Evolutionary conservation across 2,113 vertebrate species (phyloP).

Genomic region (Steatornis caripensis): DNA sequence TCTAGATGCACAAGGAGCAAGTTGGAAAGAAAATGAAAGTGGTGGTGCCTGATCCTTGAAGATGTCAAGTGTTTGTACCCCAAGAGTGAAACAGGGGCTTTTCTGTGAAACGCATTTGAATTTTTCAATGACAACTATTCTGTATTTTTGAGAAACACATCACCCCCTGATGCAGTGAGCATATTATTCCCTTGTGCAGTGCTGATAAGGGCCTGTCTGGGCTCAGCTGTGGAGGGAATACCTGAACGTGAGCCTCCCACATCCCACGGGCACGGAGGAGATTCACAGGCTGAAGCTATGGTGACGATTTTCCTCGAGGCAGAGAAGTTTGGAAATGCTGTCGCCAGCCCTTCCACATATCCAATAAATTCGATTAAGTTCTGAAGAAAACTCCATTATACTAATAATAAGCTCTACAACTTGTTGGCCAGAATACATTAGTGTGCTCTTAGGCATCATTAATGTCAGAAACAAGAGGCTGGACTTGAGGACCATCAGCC

Average conservation of each 20-base stretch:
- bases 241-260: background rate
- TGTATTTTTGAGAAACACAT: background rate
- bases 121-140: background rate
- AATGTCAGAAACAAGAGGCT: background rate
- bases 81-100: background rate
- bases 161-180: accelerated
- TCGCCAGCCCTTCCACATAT: background rate
- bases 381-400: background rate
- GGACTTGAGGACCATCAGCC: background rate
- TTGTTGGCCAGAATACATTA: background rate
- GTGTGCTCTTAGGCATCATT: background rate
- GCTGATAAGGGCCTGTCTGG: background rate
- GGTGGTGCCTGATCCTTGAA: background rate
- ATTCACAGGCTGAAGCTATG: background rate
- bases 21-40: background rate
- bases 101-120: background rate
- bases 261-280: background rate
- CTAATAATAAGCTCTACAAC: background rate
- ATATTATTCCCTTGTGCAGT: background rate
- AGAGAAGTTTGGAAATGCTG: background rate
- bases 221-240: accelerated
- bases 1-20: background rate
- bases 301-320: background rate
- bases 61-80: background rate
- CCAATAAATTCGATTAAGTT: background rate